A percentile compares a stretch with the other conserved stretches of the same genome.
Conservation (phyloP, 1,140 invertebrate species). For the Gonatopus flavifemur region DNA sequence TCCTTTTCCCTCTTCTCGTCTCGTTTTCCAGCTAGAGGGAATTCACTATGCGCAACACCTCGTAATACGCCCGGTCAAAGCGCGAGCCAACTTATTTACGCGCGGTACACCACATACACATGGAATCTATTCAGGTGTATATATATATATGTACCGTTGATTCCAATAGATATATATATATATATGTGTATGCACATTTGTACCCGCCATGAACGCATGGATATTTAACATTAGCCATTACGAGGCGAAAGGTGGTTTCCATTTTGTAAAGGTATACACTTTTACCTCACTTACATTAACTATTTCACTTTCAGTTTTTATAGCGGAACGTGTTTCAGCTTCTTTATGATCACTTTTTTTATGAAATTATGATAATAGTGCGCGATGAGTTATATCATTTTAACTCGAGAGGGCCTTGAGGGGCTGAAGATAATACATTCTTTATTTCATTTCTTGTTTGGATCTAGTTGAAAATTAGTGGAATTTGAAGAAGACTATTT, state of each 20-base stretch:
- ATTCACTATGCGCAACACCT: conserved; percentile 2
- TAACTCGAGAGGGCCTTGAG: too few species aligned
- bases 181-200: conserved; percentile 1
- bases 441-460: too few species aligned
- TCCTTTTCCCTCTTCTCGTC: background rate
- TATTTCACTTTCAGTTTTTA: too few species aligned
- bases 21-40: conserved; percentile 7
- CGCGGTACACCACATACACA: conserved; percentile 1
- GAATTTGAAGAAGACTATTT: too few species aligned
- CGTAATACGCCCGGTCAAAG: conserved; percentile 3
- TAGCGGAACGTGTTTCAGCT: too few species aligned
- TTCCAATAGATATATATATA: background rate
- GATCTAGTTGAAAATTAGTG: too few species aligned
- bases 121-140: background rate
- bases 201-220: conserved; percentile 11
- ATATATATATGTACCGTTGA: background rate
- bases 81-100: conserved; percentile 15
- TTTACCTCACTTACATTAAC: too few species aligned
- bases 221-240: conserved; percentile 18
- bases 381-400: too few species aligned
- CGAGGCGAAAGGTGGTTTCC: conserved; percentile 21
- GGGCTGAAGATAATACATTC: too few species aligned
- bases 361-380: too few species aligned
- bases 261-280: conserved; percentile 26
- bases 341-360: too few species aligned